Percentiles rank a stretch among this genome's conserved stretches.
Conservation (phyloP, 2,888 invertebrate genomes). For the Ophioninae sp. region DNA sequence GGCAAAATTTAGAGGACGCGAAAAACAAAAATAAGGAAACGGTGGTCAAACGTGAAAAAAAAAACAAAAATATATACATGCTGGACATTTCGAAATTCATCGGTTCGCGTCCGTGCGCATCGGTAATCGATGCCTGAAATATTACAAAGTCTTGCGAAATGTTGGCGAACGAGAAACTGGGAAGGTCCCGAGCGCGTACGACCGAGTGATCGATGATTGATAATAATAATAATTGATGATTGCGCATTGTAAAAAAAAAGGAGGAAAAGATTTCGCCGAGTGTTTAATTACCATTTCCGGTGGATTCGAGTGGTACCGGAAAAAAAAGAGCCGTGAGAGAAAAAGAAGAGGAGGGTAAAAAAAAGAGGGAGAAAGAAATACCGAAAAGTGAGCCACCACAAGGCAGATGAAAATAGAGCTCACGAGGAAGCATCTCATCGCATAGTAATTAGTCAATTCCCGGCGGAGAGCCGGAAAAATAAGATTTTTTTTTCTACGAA, state of each 20-base stretch:
- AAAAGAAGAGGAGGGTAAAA: neutral
- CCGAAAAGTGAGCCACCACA: neutral
- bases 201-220: conserved; percentile 34
- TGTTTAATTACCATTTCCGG: conserved; percentile 16
- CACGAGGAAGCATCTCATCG: neutral
- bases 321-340: neutral
- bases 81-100: conserved; percentile 65
- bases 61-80: conserved; percentile 34
- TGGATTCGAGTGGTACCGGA: neutral
- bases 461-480: conserved; percentile 29
- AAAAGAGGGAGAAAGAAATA: neutral
- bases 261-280: conserved; percentile 12
- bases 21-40: conserved; percentile 10
- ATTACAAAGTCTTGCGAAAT: neutral
- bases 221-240: conserved; percentile 32
- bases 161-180: conserved; percentile 39
- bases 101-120: conserved; percentile 71
- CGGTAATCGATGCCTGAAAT: conserved; percentile 68
- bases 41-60: neutral
- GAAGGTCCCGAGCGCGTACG: conserved; percentile 20
- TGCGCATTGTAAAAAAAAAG: conserved; percentile 51
- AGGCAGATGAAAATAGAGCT: neutral
- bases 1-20: conserved; percentile 57
- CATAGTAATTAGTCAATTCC: conserved; percentile 28
- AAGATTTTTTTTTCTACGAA: conserved; percentile 3